Evolutionary conservation across 2,888 invertebrate genomes (phyloP), one percentile per base, ranked within the genome.

Genomic region (Eilema griseolum): DNA sequence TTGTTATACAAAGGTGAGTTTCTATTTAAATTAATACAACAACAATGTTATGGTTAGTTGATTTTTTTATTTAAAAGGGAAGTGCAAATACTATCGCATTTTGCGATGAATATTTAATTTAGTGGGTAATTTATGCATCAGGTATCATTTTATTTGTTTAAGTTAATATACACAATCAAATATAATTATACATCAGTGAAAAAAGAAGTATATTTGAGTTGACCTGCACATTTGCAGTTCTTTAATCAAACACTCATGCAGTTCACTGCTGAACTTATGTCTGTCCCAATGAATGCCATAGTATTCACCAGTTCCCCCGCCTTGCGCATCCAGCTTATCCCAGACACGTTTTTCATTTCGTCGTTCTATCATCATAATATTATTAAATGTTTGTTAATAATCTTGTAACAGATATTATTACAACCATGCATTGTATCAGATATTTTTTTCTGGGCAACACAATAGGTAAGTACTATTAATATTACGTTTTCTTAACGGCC

Each of bases 1-100:
- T 41, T n/a, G 12, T 20, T 26, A 57, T 12, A 20, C 7, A 60
- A 67, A 60, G 67, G 67, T 67, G 41, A 67, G 67, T 67, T 46
- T 7, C 0, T 24, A 2, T 33, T 57, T 57, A 20, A 26, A 57
- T 57, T 1, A 23, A 3, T 20, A 28, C 4, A 26, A 26, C 14
- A 24, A 26, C 28, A 12, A 26, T 16, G 28, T 59, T 59, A 24
- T 16, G 28, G 59, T 16, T 59, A 16, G 16, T 59, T 52, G 20
- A n/a, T 8, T 59, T 41, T n/a, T 11, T 20, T 33, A 33, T 66
- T 56, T n/a, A 5, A 46, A 12, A 46, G 28, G n/a, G 11, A 1
- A n/a, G 8, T 59, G 59, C 16, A 26, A 24, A 26, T 59, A 16
- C 16, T 59, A 16, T 59, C 16, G 59, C 26, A 16, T 28, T 59